Evolutionary conservation across 2,888 invertebrate species (phyloP), one percentile per base, ranked within the genome.

Genomic region (Argyra leucocephala): DNA sequence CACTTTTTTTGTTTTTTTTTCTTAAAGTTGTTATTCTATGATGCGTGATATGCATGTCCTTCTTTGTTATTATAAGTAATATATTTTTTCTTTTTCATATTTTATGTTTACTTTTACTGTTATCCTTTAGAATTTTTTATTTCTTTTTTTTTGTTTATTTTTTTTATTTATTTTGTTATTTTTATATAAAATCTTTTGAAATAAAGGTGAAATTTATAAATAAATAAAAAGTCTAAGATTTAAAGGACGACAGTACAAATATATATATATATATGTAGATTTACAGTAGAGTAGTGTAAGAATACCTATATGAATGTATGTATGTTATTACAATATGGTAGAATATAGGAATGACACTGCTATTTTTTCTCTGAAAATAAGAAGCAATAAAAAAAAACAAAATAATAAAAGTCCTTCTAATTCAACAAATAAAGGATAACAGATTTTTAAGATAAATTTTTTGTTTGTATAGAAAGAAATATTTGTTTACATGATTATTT

Each of bases 1-100:
- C 12, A 26, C 7, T 26, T 26, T 6, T 26, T 31, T 3, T 31
- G 31, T 31, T 31, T 10, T 48, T 48, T 48, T 15, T 18, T 48
- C 5, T 48, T 18, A 15, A 48, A n/a, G 48, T 48, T 48, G 18
- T 48, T 48, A 48, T 48, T 48, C 48, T 48, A 48, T 48, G 48
- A 48, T 48, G 48, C 48, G 48, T 48, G 48, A 48, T 48, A 48
- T 48, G 48, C 48, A 48, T 48, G 48, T 48, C 48, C 48, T 48
- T 48, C 48, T 48, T 48, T 48, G 48, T 48, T 48, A 48, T 7
- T 7, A 31, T 31, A 48, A 6, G n/a, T 48, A 18, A n/a, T n/a
- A n/a, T n/a, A n/a, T n/a, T n/a, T n/a, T n/a, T 48, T 5, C 48
- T 48, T 48, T 48, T 48, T 48, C 48, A 48, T 48, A 48, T 48